Evolutionary conservation across 2,113 vertebrate genomes (phyloP).

Genomic region (Sus scrofa): T2T-Sscrofa CM000815.6:89181501-89182000

Average conservation of each 20-base stretch:
- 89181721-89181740: neutral
- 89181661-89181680: neutral
- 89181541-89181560: neutral
- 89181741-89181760: neutral
- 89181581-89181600: neutral
- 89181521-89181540: neutral
- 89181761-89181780: neutral
- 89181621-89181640: neutral
- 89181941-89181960: neutral
- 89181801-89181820: neutral
- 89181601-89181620: neutral
- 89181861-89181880: neutral
- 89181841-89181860: neutral
- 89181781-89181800: neutral
- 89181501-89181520: neutral
- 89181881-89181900: neutral
- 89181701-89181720: neutral
- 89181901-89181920: neutral
- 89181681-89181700: neutral
- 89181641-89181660: neutral
- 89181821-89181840: neutral
- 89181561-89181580: neutral
- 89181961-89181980: rapidly evolving
- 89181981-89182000: neutral
- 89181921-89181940: neutral